Evolutionary conservation across 92 coral and sea anemone species (phyloP).

Genomic region (Plumapathes pennacea): DNA sequence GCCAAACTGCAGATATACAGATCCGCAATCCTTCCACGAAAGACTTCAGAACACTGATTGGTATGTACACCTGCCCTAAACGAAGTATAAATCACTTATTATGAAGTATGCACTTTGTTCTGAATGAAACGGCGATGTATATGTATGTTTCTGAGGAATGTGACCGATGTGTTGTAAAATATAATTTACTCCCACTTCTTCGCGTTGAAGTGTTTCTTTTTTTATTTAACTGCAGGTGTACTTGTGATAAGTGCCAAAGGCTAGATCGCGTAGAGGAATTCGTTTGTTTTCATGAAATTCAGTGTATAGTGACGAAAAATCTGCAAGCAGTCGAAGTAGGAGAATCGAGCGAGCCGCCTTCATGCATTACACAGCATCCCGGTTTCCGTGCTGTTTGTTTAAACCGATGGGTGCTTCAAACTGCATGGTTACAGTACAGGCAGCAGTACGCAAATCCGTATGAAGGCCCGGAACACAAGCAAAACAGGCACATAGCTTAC

Average conservation of each 20-base stretch:
- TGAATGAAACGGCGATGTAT: no score
- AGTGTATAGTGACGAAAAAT: conserved; percentile 13
- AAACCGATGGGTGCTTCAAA: conserved; percentile 31
- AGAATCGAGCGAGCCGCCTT: conserved; percentile 3
- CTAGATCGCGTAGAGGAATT: conserved; percentile 34
- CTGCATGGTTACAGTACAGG: conserved; percentile 39
- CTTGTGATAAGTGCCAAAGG: conserved; percentile 29
- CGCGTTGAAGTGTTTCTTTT: no score
- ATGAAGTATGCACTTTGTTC: no score
- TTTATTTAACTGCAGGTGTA: conserved; percentile 15
- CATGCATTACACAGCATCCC: conserved; percentile 43
- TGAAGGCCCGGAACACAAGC: conserved; percentile 42
- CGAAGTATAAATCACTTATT: no score
- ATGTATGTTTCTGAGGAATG: no score
- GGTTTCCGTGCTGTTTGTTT: conserved; percentile 41
- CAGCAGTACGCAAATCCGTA: conserved; percentile 35
- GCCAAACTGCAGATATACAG: no score
- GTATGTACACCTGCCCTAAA: no score
- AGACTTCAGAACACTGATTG: conserved; percentile 30
- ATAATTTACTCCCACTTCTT: no score
- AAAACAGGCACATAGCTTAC: conserved; percentile 25
- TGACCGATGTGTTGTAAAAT: no score
- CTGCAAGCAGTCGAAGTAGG: conserved; percentile 7
- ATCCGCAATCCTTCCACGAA: no score
- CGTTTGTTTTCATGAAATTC: conserved; percentile 34